Evolutionary conservation across 2,797 vertebrate species (phyloP), one percentile per base, ranked within the genome.

Genomic region (Siniperca scherzeri): DNA sequence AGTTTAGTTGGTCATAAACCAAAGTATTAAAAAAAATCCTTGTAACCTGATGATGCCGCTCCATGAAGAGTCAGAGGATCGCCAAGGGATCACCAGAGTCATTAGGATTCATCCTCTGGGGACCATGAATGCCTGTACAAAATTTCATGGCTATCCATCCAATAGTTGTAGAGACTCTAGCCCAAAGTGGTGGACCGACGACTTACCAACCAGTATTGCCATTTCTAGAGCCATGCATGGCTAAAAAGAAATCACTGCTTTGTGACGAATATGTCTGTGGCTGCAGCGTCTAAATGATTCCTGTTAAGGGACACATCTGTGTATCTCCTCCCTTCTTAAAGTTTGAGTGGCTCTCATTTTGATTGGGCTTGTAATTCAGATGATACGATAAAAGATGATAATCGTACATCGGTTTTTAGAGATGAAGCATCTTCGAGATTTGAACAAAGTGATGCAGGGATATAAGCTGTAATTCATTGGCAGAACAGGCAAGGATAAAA

Each of bases 351-450:
- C 36, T 59, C 27, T 38, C 16, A 40, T 46, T 83, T 33, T 68
- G n/a, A 78, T 73, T 60, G 12, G 22, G 30, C 9, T 33, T 33
- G 40, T 73, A 61, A 75, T 46, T 77, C 21, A 42, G 60, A 69
- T 4, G 7, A 56, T 48, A n/a, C 11, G 8, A n/a, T 52, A 17
- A 70, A 64, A 70, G 17, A 53, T 21, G 11, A 17, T 13, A 67
- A 70, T 72, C 62, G 53, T 11, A 67, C 57, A 33, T 27, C 12
- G 13, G 7, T 66, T 80, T 79, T 1, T 27, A 11, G 22, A 71
- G 25, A 70, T 52, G n/a, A 48, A 60, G 53, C 33, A 19, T 70
- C n/a, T 80, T 56, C 64, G n/a, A 59, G 19, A 30, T 79, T 64
- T 70, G 33, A 57, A 67, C 12, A 27, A 46, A 80, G 13, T 22